Percentiles rank a stretch among this genome's conserved stretches.
phyloP scores from a whole-genome alignment of 1,140 invertebrate species.

The Akabosia matsudoensis region DNA sequence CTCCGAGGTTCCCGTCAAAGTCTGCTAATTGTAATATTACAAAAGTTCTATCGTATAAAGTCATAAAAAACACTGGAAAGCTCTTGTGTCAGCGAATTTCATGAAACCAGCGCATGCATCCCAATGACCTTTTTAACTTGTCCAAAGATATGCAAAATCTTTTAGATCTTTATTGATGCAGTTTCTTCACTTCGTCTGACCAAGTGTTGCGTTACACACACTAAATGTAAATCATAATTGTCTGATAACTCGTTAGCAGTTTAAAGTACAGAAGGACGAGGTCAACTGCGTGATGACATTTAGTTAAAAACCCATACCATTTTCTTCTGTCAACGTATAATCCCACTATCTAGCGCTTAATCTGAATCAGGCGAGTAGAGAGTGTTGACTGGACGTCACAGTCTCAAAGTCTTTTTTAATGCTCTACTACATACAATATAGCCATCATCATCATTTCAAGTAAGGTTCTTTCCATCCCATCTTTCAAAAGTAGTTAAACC shows the following conservation, averaged over 20 bases:
- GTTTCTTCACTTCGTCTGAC: background rate
- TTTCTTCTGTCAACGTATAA: background rate
- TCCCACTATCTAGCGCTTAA: background rate
- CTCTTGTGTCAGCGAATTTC: too few species aligned
- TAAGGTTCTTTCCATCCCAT: too few species aligned
- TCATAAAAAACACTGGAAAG: too few species aligned
- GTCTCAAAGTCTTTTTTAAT: background rate
- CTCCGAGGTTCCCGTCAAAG: too few species aligned
- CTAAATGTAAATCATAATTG: background rate
- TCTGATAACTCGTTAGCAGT: background rate
- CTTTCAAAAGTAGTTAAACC: too few species aligned
- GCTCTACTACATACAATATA: too few species aligned
- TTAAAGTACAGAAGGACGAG: constrained; percentile 11
- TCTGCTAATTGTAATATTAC: too few species aligned
- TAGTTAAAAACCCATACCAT: background rate
- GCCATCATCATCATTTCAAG: too few species aligned
- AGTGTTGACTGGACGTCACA: background rate
- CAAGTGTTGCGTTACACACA: background rate
- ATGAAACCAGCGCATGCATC: too few species aligned
- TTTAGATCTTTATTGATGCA: background rate
- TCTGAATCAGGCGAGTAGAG: background rate
- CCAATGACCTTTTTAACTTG: background rate
- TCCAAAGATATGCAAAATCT: background rate
- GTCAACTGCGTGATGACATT: background rate
- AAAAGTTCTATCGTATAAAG: too few species aligned